Base-by-base conservation (phyloP, 2,113 vertebrate genomes). In the Festucalex cinctus region DNA sequence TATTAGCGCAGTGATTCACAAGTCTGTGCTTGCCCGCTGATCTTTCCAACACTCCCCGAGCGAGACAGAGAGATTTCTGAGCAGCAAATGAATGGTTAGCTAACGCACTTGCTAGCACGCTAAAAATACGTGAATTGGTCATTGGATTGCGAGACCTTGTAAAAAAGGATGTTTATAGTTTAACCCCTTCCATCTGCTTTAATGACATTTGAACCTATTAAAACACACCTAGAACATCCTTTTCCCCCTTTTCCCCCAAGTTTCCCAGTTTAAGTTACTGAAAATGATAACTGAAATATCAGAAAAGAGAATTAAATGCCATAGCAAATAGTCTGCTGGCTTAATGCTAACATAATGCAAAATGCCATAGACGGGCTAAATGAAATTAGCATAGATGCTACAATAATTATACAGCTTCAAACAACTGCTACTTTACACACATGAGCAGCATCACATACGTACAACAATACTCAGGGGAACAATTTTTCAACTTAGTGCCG, bases 41-140 rank as follows among this genome's bases (percentile, higher is more conserved):
- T 51, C 79, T 74, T 75, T 74, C 79, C 78, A 83, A 83, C 73
- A 37, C 49, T 78, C 60, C 16, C n/a, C 58, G 19, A 73, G 26
- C 63, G 39, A 28, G 24, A 56, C 49, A 37, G 28, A 0, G 56
- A 76, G 68, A 44, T 56, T 75, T 67, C 53, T 79, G 82, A 74
- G 74, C 16, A 26, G 19, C 35, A 56, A 81, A 73, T 65, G 48
- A 61, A 24, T 69, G 24, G 28, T 54, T 63, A 51, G n/a, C 63
- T 14, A 49, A 51, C 13, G 65, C 9, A 3, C 48, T 20, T 22
- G 48, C 49, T 36, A 24, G 44, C 22, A 53, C 17, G 32, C 56
- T 51, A 36, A 28, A 58, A 17, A 58, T 58, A 49, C 20, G 4
- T 43, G 7, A 17, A 48, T 48, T 48, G 6, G 19, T 51, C 20